These are phyloP conservation scores for Rhabdomys dilectus DNA, from an alignment of 2,113 vertebrate species.

Conservation along the genomic window DNA sequence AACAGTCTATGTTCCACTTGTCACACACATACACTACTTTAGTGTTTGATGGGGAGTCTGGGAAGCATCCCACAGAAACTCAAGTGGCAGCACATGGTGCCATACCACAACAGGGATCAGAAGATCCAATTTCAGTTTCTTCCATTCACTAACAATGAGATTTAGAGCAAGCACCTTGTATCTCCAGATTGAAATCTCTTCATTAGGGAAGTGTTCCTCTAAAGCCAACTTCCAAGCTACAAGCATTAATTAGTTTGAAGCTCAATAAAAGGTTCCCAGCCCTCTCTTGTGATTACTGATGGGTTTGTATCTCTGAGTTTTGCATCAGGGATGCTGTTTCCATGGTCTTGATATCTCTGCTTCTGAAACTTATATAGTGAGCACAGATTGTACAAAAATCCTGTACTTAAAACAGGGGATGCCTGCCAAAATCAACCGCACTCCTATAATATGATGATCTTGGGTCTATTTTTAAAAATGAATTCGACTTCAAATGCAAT, in stretches of 20 bases:
- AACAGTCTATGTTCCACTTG: fast-evolving
- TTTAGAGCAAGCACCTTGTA: not conserved
- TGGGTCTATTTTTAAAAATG: not conserved
- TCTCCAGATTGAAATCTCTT: not conserved
- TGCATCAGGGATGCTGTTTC: not conserved
- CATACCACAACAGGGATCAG: not conserved
- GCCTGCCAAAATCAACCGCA: not conserved
- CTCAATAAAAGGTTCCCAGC: not conserved
- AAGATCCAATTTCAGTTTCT: not conserved
- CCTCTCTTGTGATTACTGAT: not conserved
- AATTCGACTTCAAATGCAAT: conserved; percentile 3
- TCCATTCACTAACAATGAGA: not conserved
- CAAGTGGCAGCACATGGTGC: not conserved
- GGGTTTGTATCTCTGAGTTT: not conserved
- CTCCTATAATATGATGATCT: not conserved
- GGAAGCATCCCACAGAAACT: not conserved
- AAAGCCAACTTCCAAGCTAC: not conserved
- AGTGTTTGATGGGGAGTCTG: not conserved
- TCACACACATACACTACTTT: not conserved
- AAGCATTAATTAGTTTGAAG: not conserved
- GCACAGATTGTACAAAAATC: not conserved
- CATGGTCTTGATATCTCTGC: not conserved
- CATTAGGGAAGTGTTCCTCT: not conserved
- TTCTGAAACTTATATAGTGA: not conserved
- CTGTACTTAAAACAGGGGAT: not conserved